Conservation (phyloP, 1,140 invertebrate species). For the Lutraria rhynchaena region DNA sequence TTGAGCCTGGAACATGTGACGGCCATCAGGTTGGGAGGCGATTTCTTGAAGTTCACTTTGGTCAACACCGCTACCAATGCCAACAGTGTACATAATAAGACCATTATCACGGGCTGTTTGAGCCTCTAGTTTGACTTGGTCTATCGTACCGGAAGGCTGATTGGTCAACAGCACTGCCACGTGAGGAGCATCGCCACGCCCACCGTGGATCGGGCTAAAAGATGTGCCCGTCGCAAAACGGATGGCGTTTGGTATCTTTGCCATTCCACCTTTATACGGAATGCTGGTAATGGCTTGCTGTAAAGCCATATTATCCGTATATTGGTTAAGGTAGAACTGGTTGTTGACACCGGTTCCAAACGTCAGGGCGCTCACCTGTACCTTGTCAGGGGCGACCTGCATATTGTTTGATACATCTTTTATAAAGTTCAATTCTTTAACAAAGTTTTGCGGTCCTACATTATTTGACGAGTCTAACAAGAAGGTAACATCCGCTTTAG, state of each 20-base stretch:
- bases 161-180: slow-evolving; percentile 72
- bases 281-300: slow-evolving; percentile 65
- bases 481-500: slow-evolving; percentile 76
- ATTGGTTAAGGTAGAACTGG: slow-evolving; percentile 73
- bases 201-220: slow-evolving; percentile 71
- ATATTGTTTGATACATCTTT: slow-evolving; percentile 69
- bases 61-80: slow-evolving; percentile 70
- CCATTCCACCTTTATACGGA: slow-evolving; percentile 63
- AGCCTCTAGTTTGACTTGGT: slow-evolving; percentile 69
- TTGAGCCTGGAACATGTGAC: slow-evolving; percentile 69
- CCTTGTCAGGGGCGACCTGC: slow-evolving; percentile 67
- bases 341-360: slow-evolving; percentile 68
- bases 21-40: slow-evolving; percentile 67
- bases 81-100: slow-evolving; percentile 72
- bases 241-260: slow-evolving; percentile 71
- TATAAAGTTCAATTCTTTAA: slow-evolving; percentile 75
- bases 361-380: slow-evolving; percentile 71
- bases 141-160: slow-evolving; percentile 64
- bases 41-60: slow-evolving; percentile 67
- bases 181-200: slow-evolving; percentile 66
- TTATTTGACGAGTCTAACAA: slow-evolving; percentile 77
- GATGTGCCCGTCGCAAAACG: slow-evolving; percentile 66
- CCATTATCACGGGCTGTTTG: slow-evolving; percentile 70
- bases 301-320: slow-evolving; percentile 62
- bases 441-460: slow-evolving; percentile 73